Base-by-base conservation (phyloP, 1,140 invertebrate species). In the Scylla paramamosain region DNA sequence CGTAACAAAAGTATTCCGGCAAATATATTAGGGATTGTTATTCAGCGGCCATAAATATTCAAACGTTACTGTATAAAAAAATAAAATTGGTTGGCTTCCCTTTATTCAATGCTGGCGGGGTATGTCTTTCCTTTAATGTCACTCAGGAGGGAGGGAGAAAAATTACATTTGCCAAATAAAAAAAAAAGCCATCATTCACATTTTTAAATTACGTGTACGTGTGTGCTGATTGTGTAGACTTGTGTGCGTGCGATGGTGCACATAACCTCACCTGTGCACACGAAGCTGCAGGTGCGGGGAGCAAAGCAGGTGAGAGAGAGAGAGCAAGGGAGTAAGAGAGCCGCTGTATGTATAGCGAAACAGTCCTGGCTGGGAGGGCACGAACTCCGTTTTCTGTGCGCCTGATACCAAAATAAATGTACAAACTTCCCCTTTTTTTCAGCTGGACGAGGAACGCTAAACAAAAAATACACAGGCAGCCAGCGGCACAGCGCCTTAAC, bases 381-480 rank as follows among this genome's bases (percentile, higher is more conserved):
- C 10, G 2, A 12, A 12, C 10, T 59, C 67, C 25, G 12, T 29
- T 83, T 67, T 39, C 32, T 45, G 91, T 92, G 77, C 4, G 45
- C 14, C 45, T 46, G 45, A 91, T 91, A 91, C 32, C 39, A 29
- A 91, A 91, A 46, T 91, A 91, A 91, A 46, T 91, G 89, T 29
- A 91, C 89, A 28, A 91, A 91, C 89, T 91, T 91, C 20, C 20
- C n/a, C n/a, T 52, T 91, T 52, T 48, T 46, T 48, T 52, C 28
- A 12, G 10, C 89, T 52, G 28, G 39, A 39, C 89, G 46, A 91
- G 45, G 32, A 52, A 91, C 89, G n/a, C 89, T 28, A n/a, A 82
- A 91, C 89, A 91, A 28, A 91, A 32, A 45, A 46, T 46, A 91
- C 45, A 77, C 67, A 77, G 20, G 67, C 89, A 52, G 45, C 14